Conservation (phyloP, 1,140 invertebrate species). For the Portunus trituberculatus region DNA sequence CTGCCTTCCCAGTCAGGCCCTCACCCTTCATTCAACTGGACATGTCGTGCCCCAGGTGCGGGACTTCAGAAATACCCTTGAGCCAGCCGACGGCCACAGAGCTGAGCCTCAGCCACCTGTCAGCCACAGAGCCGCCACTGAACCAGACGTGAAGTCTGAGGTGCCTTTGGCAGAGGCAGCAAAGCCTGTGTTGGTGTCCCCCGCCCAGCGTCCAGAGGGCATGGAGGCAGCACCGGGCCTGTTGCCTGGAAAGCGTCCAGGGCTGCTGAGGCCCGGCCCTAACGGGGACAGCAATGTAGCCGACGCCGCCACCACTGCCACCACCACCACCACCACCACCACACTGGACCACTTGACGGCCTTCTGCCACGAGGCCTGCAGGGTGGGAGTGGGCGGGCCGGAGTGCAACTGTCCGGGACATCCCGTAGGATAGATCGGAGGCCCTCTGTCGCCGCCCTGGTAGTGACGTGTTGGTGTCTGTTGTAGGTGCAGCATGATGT, state of each 20-base stretch:
- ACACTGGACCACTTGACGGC: neutral
- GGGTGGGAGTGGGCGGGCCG: conserved; percentile 30
- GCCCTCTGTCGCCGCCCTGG: no score
- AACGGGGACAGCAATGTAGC: neutral
- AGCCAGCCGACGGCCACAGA: no score
- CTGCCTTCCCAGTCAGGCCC: neutral
- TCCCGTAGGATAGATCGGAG: neutral
- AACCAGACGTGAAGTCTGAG: no score
- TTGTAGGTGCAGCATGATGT: no score
- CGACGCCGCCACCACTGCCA: neutral
- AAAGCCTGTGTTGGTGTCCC: neutral
- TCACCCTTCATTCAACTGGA: neutral
- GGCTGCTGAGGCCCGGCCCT: neutral
- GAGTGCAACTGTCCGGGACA: conserved; percentile 46
- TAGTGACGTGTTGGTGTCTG: no score
- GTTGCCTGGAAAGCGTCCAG: no score
- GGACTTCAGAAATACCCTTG: no score
- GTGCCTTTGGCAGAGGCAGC: no score
- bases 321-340: conserved; percentile 34
- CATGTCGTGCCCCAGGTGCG: no score
- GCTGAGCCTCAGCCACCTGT: no score
- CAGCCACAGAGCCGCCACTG: no score
- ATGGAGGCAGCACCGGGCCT: neutral
- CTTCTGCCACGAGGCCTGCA: conserved; percentile 37
- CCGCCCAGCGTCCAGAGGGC: neutral